Evolutionary conservation across 2,888 invertebrate genomes (phyloP), one percentile per base, ranked within the genome.

Genomic region (Myathropa florea): DNA sequence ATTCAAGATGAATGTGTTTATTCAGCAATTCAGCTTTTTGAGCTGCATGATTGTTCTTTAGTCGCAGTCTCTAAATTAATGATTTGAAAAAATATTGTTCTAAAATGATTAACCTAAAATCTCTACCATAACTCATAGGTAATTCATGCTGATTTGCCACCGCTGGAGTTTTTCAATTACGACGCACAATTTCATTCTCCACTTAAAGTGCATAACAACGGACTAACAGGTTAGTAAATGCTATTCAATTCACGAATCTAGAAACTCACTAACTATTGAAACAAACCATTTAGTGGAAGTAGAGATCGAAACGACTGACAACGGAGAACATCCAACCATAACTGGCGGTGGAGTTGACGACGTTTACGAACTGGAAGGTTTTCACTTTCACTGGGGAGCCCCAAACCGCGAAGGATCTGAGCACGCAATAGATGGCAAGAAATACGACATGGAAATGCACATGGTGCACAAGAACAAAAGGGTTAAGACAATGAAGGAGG

Each of bases 361-460:
- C 14, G 70, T 63, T 18, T 91, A 91, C 77, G 90, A 90, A 76
- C 91, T 90, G 0, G 85, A 89, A 53, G 84, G 78, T 0, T 91
- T 91, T 1, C 91, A 91, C 71, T 96, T 96, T 92, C 96, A 96
- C 91, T 96, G 96, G 96, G 93, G 95, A 1, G 94, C 94, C 85
- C 94, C 94, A 89, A 95, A 95, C 91, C 94, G 94, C 90, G 94
- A 95, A 33, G 96, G 96, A 10, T 95, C 96, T 0, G 92, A 92
- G 60, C 91, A 92, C 70, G 33, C 89, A 36, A 78, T 92, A 0
- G 90, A 91, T 76, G 89, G 90, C 2, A 89, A 84, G 7, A 95
- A 95, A 78, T 94, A 93, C 88, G 94, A 94, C 4, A 89, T 95
- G 80, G 95, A 95, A 91, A 91, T 95, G 89, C 96, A 96, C 90